These are phyloP conservation scores for Cheilinus undulatus DNA, from an alignment of 2,113 vertebrate species.

Conservation along the genomic window DNA sequence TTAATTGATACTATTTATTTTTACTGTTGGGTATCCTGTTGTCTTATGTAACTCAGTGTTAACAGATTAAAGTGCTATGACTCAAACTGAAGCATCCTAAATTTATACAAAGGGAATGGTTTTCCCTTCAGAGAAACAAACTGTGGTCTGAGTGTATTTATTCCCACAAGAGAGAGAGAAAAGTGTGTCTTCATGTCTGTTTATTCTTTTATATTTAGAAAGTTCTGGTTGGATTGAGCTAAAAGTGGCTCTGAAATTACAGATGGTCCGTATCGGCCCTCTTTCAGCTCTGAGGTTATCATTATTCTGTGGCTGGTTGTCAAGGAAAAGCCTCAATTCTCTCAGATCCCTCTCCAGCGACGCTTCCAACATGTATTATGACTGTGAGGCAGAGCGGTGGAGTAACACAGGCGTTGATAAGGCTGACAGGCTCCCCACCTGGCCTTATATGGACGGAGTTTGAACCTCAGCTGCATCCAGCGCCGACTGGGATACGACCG, in stretches of 20 bases:
- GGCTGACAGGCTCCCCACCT: conserved; percentile 33
- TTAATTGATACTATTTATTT: neutral
- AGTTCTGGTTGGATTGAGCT: conserved; percentile 57
- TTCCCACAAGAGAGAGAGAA: conserved; percentile 5
- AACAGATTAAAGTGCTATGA: neutral
- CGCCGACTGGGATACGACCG: conserved; percentile 11
- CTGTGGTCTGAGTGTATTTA: conserved; percentile 15
- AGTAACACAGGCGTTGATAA: conserved; percentile 71
- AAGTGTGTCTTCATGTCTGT: conserved; percentile 49
- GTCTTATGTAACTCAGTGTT: neutral
- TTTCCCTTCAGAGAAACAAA: conserved; percentile 26
- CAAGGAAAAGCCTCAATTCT: conserved; percentile 53
- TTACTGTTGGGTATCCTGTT: neutral
- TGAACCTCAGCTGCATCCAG: conserved; percentile 29
- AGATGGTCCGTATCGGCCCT: conserved; percentile 59
- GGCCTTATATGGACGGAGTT: conserved; percentile 66
- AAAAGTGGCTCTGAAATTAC: conserved; percentile 74
- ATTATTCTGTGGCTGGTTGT: conserved; percentile 73
- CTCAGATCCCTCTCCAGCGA: conserved; percentile 68
- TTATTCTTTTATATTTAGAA: conserved; percentile 69
- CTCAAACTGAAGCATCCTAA: neutral
- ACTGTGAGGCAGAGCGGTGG: conserved; percentile 42
- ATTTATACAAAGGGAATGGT: neutral
- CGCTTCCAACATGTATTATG: conserved; percentile 64
- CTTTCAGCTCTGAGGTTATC: conserved; percentile 66